phyloP scores from a whole-genome alignment of 2,888 invertebrate species.

The Sturmia bella region DNA sequence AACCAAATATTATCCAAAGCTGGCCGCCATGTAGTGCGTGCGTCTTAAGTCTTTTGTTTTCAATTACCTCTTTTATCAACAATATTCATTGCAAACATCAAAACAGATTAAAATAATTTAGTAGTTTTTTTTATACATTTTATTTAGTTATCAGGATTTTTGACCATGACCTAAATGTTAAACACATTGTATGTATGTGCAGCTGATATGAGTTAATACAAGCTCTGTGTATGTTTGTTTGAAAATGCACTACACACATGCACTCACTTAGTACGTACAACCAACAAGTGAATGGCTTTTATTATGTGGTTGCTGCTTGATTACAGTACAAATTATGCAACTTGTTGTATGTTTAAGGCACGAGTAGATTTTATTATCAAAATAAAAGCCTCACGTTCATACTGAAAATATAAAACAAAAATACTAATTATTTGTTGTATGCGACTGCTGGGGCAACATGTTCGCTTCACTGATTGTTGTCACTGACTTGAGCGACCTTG shows the following conservation, averaged over 20 bases:
- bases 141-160: constrained; percentile 33
- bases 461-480: constrained; percentile 60
- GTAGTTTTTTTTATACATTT: constrained; percentile 4
- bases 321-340: constrained; percentile 61
- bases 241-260: not conserved
- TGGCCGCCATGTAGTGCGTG: not conserved
- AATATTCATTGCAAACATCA: too few relatives aligned
- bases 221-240: constrained; percentile 4
- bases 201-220: too few relatives aligned
- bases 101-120: not conserved
- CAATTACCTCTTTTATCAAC: not conserved
- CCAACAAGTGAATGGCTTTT: constrained; percentile 48
- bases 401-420: not conserved
- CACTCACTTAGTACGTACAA: not conserved
- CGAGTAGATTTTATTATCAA: not conserved
- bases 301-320: constrained; percentile 18
- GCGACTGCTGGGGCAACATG: constrained; percentile 38
- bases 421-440: constrained; percentile 42
- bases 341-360: constrained; percentile 51
- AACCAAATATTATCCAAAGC: not conserved
- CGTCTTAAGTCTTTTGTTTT: constrained; percentile 49
- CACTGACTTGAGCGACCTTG: constrained; percentile 62
- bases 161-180: constrained; percentile 58
- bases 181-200: too few relatives aligned
- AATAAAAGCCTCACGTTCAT: not conserved